Conservation (phyloP, 64 coral and sea anemone genomes). For the Montipora foliosa region DNA sequence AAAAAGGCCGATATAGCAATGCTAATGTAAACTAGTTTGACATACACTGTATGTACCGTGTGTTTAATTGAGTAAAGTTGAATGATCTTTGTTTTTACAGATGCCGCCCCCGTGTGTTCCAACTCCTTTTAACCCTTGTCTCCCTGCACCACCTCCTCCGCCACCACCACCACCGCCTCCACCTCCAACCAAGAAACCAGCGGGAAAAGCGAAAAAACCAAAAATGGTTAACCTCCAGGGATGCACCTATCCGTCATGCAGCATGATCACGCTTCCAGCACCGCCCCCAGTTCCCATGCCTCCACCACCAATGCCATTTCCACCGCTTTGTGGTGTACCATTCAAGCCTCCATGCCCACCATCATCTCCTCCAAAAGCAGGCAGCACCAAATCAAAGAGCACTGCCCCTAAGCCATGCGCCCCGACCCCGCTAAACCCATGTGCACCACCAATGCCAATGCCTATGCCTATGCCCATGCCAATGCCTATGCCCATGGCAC, state of each 20-base stretch:
- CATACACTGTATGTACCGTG: too few relatives aligned
- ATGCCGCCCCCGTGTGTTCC: conserved; percentile 38
- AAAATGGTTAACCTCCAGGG: not conserved
- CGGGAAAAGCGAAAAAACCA: conserved; percentile 21
- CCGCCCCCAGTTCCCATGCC: conserved; percentile 40
- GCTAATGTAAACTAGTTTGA: too few relatives aligned
- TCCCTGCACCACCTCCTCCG: conserved; percentile 1
- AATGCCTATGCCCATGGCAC: not conserved
- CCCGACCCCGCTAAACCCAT: conserved; percentile 6
- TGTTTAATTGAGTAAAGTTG: not conserved
- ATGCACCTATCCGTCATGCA: conserved; percentile 28
- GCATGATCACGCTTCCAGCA: conserved; percentile 34
- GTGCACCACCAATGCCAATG: conserved; percentile 46
- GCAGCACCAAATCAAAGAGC: conserved; percentile 42
- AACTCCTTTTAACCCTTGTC: conserved; percentile 41
- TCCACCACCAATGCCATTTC: conserved; percentile 32
- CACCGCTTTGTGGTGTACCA: not conserved
- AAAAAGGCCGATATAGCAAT: not conserved
- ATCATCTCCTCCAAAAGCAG: conserved; percentile 36
- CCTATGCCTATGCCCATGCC: conserved; percentile 29
- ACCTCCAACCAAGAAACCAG: conserved; percentile 30
- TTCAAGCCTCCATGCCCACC: conserved; percentile 42
- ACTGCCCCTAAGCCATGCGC: conserved; percentile 43
- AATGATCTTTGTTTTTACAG: not conserved
- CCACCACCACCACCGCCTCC: conserved; percentile 23